Evolutionary conservation across 2,888 invertebrate genomes (phyloP).

Genomic region (Caenorhabditis doughertyi): DNA sequence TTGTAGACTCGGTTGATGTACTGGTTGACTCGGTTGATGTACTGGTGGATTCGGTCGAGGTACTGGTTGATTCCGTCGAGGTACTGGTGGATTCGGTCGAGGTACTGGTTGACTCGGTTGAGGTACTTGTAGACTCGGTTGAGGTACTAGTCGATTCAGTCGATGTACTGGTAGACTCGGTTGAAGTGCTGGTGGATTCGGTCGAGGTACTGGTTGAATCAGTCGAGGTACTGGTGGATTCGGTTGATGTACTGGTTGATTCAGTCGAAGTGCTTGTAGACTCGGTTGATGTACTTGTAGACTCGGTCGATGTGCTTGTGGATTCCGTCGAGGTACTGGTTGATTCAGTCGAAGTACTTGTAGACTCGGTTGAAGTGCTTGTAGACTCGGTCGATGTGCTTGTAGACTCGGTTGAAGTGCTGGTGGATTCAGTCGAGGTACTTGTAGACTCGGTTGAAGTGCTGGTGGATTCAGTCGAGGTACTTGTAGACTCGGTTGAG

Average conservation of each 20-base stretch:
- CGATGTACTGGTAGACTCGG: constrained; percentile 9
- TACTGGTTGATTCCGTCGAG: constrained; percentile 20
- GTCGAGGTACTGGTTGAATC: constrained; percentile 14
- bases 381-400: constrained; percentile 37
- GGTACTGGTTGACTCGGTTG: constrained; percentile 11
- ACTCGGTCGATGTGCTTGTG: constrained; percentile 15
- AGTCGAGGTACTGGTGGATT: constrained; percentile 12
- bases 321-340: constrained; percentile 9
- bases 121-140: constrained; percentile 13
- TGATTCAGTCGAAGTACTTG: constrained; percentile 21
- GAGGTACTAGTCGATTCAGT: constrained; percentile 23
- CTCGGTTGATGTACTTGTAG: constrained; percentile 20
- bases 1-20: background rate
- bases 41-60: background rate
- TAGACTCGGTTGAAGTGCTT: constrained; percentile 12
- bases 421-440: constrained; percentile 17
- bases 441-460: constrained; percentile 28
- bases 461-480: constrained; percentile 26
- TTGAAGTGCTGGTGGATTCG: background rate
- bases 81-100: constrained; percentile 13
- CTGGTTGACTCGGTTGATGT: constrained; percentile 8
- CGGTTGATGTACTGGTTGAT: constrained; percentile 11
- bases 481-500: constrained; percentile 10
- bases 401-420: constrained; percentile 19
- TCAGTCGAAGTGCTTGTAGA: constrained; percentile 30